Conservation (phyloP, 1,140 invertebrate species). For the Aphidius gifuensis region DNA sequence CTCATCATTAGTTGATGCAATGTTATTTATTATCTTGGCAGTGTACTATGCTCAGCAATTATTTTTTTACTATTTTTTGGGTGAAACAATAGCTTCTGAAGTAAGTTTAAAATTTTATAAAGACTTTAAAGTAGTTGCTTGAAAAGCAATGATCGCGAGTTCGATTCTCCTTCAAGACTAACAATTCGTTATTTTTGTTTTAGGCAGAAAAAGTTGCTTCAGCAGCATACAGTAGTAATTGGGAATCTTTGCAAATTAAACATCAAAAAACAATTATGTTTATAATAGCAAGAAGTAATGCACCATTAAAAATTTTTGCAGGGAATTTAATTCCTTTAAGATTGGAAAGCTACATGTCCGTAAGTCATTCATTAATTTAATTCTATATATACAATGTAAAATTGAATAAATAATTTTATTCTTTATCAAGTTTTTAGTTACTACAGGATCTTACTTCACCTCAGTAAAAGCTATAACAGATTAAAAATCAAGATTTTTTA, state of each 20-base stretch:
- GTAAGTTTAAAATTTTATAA: conserved; percentile 7
- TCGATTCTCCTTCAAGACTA: no score
- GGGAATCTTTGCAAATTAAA: conserved; percentile 15
- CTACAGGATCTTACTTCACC: no score
- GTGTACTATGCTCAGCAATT: conserved; percentile 24
- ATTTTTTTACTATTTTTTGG: conserved; percentile 22
- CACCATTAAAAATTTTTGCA: conserved; percentile 14
- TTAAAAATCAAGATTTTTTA: no score
- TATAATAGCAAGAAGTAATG: conserved; percentile 18
- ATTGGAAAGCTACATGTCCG: conserved; percentile 19
- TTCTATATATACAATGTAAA: no score
- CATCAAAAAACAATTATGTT: conserved; percentile 18
- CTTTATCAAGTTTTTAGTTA: no score
- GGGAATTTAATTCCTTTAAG: conserved; percentile 19
- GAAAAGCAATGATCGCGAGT: no score
- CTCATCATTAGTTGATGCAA: neutral
- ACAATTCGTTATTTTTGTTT: neutral
- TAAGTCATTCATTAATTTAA: neutral
- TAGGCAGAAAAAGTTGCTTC: conserved; percentile 15
- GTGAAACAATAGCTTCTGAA: conserved; percentile 11
- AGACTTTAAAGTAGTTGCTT: neutral
- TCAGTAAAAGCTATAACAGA: no score
- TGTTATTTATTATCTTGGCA: conserved; percentile 18
- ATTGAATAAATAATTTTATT: no score
- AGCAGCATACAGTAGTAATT: conserved; percentile 19